Conservation (phyloP, 2,888 invertebrate genomes). For the Pediacus dermestoides region DNA sequence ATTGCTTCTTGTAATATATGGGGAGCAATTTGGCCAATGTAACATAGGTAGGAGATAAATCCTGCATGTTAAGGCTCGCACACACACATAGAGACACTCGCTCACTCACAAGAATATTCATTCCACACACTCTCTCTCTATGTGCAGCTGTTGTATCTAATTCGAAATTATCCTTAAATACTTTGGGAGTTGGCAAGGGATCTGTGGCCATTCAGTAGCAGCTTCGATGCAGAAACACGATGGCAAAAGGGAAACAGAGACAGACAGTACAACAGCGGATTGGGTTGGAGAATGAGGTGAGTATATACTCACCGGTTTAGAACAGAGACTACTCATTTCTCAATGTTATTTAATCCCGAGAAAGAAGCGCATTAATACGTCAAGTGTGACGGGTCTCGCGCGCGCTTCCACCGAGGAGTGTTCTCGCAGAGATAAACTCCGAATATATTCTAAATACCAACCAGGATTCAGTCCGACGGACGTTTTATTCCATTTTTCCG, state of each 20-base stretch:
- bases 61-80: too few species aligned
- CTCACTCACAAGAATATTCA: too few species aligned
- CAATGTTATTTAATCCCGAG: constrained; percentile 27
- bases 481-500: constrained; percentile 13
- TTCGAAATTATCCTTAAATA: constrained; percentile 7
- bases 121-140: neutral
- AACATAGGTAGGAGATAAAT: too few species aligned
- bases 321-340: constrained; percentile 22
- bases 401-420: constrained; percentile 23
- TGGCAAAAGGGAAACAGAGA: constrained; percentile 3
- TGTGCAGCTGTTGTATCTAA: constrained; percentile 5
- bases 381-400: constrained; percentile 30
- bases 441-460: constrained; percentile 26
- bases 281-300: constrained; percentile 6
- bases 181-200: constrained; percentile 12
- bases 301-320: constrained; percentile 10
- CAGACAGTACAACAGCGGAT: neutral
- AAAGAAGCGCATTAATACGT: constrained; percentile 33
- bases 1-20: too few species aligned
- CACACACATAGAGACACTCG: too few species aligned
- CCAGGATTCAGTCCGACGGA: constrained; percentile 13
- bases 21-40: too few species aligned
- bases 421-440: constrained; percentile 24
- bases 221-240: constrained; percentile 7
- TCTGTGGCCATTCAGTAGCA: constrained; percentile 7